Evolutionary conservation across 2,113 vertebrate genomes (phyloP).

Genomic region (Narcine bancroftii): DNA sequence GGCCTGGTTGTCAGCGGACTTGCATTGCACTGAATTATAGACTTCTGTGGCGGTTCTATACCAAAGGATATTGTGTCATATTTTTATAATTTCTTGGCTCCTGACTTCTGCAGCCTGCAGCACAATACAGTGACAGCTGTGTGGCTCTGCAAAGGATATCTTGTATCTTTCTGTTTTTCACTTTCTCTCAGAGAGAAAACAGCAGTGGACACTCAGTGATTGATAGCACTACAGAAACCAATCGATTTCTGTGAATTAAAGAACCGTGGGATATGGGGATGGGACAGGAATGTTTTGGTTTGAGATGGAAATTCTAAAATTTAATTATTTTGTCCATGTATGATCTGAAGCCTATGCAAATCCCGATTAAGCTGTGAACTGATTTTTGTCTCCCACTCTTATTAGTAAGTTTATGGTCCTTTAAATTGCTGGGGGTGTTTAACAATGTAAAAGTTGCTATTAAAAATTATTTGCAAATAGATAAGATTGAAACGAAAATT

Average conservation of each 20-base stretch:
- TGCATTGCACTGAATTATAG: not conserved
- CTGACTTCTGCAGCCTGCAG: not conserved
- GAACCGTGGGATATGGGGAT: too few relatives aligned
- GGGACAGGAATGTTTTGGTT: too few relatives aligned
- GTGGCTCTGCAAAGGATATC: not conserved
- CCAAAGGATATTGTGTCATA: too few relatives aligned
- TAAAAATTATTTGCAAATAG: not conserved
- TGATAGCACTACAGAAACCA: too few relatives aligned
- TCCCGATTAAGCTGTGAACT: too few relatives aligned
- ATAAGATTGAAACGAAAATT: not conserved
- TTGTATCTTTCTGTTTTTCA: not conserved
- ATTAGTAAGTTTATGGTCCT: not conserved
- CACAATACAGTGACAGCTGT: not conserved
- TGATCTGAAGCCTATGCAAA: too few relatives aligned
- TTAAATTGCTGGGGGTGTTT: not conserved
- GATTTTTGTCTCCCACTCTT: too few relatives aligned
- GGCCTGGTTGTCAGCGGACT: not conserved
- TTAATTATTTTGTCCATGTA: too few relatives aligned
- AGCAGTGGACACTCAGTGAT: too few relatives aligned
- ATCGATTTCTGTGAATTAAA: too few relatives aligned
- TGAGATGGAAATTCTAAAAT: too few relatives aligned
- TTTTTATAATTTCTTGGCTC: not conserved
- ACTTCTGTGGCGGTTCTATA: not conserved
- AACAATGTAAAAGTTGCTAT: not conserved
- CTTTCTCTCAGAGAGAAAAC: not conserved